Evolutionary conservation across 2,888 invertebrate species (phyloP).

Genomic region (Tethea ocularis): DNA sequence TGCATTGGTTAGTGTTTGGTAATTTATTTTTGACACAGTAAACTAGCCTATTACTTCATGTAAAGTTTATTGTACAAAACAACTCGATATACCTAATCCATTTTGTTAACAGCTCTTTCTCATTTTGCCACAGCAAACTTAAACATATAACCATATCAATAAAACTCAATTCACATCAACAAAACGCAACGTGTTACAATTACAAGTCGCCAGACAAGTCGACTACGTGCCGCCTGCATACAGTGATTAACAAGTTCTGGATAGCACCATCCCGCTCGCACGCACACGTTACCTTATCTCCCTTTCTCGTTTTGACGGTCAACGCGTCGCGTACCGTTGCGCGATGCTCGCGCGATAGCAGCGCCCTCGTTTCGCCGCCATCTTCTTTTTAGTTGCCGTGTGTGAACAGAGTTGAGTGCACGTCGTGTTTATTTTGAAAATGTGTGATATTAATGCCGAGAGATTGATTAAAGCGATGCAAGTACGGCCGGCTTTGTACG

Average conservation of each 20-base stretch:
- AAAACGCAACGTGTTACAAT: slow-evolving; percentile 12
- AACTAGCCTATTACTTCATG: no score
- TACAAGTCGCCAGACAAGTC: slow-evolving; percentile 11
- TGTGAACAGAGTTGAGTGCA: slow-evolving; percentile 36
- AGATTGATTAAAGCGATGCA: slow-evolving; percentile 53
- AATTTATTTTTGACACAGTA: no score
- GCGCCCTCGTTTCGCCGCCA: slow-evolving; percentile 36
- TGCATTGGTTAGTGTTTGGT: no score
- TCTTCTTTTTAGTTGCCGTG: slow-evolving; percentile 59
- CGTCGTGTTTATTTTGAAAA: slow-evolving; percentile 36
- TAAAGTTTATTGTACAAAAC: no score
- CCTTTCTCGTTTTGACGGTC: neutral
- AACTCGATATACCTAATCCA: neutral
- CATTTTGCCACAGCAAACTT: neutral
- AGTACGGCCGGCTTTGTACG: slow-evolving; percentile 50
- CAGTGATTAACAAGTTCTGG: slow-evolving; percentile 8
- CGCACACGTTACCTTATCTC: neutral
- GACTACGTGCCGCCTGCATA: slow-evolving; percentile 18
- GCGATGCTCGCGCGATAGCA: slow-evolving; percentile 48
- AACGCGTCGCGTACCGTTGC: slow-evolving; percentile 34
- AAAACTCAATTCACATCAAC: neutral
- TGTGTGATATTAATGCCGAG: slow-evolving; percentile 44
- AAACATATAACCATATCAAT: neutral
- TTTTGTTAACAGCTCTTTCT: neutral
- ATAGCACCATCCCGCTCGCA: slow-evolving; percentile 18